phyloP scores from a whole-genome alignment of 1,140 invertebrate species.

The Atta texana region DNA sequence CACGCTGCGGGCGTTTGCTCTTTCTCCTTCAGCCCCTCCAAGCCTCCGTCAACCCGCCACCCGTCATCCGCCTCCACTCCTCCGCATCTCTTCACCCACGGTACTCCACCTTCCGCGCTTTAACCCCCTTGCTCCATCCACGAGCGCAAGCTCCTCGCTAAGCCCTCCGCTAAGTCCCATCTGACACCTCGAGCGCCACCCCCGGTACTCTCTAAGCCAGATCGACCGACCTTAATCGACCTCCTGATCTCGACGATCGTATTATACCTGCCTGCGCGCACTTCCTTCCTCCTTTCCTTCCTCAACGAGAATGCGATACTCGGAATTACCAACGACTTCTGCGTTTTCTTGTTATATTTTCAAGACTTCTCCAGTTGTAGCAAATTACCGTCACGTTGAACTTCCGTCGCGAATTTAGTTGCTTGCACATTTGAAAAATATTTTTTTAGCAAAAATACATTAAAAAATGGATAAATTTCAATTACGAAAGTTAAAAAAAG shows the following conservation, averaged over 20 bases:
- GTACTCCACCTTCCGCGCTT: constrained; percentile 39
- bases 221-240: constrained; percentile 76
- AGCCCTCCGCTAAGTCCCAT: constrained; percentile 69
- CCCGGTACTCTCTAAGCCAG: constrained; percentile 67
- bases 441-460: neutral
- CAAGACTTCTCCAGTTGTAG: neutral
- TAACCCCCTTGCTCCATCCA: constrained; percentile 51
- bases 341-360: constrained; percentile 35
- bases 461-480: neutral
- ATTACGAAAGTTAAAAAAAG: neutral
- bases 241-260: constrained; percentile 70
- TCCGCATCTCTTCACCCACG: constrained; percentile 31
- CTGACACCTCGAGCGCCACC: constrained; percentile 66
- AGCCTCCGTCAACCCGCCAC: constrained; percentile 38
- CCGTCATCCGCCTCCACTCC: constrained; percentile 27
- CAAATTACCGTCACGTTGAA: neutral
- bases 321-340: constrained; percentile 31
- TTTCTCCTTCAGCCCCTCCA: constrained; percentile 67
- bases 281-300: neutral
- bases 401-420: constrained; percentile 10
- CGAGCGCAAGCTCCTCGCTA: constrained; percentile 54
- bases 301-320: constrained; percentile 22
- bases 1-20: constrained; percentile 82
- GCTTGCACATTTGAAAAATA: neutral
- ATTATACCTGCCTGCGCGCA: constrained; percentile 35